Evolutionary conservation across 1,140 invertebrate species (phyloP).

Genomic region (Apolygus lucorum): DNA sequence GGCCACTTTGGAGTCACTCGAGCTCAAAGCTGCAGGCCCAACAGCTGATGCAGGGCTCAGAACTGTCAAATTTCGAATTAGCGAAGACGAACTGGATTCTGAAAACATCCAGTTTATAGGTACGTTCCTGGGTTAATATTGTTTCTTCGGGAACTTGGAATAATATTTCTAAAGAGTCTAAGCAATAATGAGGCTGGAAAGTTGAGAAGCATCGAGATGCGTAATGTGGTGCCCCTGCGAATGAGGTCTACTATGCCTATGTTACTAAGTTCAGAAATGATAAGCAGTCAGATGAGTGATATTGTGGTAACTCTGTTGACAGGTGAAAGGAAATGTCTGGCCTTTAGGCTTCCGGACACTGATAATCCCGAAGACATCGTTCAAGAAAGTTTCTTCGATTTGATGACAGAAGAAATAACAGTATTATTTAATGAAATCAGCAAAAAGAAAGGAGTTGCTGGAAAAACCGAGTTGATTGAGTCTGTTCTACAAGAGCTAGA

Average conservation of each 20-base stretch:
- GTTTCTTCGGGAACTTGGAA: no score
- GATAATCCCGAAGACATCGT: background rate
- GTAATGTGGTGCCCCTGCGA: no score
- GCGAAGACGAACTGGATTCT: background rate
- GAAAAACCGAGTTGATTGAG: background rate
- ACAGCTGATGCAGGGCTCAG: background rate
- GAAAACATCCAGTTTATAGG: background rate
- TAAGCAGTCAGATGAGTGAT: no score
- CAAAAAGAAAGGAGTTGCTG: background rate
- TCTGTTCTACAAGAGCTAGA: background rate
- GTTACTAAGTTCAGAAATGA: no score
- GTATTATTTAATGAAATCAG: slow-evolving; percentile 5
- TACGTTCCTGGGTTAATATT: no score
- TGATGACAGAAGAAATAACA: background rate
- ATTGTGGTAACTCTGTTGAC: no score
- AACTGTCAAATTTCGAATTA: background rate
- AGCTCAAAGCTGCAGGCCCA: slow-evolving; percentile 8
- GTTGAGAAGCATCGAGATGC: no score
- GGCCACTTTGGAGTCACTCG: slow-evolving; percentile 6
- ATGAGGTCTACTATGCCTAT: no score
- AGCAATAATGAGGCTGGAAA: no score
- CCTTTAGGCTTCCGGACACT: background rate
- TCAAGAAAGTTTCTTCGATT: slow-evolving; percentile 15
- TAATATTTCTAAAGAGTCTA: no score
- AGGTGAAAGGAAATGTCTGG: background rate